These are phyloP conservation scores for Popillia japonica DNA, from an alignment of 1,140 invertebrate genomes.

Conservation along the genomic window DNA sequence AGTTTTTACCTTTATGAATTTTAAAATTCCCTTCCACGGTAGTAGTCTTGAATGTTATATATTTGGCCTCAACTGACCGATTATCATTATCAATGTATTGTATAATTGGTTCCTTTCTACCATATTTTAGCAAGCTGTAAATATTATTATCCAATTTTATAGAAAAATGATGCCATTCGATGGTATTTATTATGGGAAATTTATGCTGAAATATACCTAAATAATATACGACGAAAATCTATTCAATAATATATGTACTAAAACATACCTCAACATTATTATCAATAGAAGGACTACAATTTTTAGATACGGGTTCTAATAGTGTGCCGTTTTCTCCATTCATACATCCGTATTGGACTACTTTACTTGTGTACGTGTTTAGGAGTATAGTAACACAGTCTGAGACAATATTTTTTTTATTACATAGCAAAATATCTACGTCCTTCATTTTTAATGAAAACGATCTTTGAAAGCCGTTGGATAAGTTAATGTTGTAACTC, in stretches of 20 bases:
- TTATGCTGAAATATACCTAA: neutral
- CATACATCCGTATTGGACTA: too few relatives aligned
- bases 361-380: too few relatives aligned
- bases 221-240: too few relatives aligned
- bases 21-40: neutral
- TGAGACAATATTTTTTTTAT: too few relatives aligned
- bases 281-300: neutral
- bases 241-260: neutral
- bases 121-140: neutral
- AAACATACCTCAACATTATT: neutral
- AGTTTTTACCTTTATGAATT: too few relatives aligned
- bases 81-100: too few relatives aligned
- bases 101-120: neutral
- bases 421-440: neutral
- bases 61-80: too few relatives aligned
- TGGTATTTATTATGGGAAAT: neutral
- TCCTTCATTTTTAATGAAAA: neutral
- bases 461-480: neutral
- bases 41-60: too few relatives aligned
- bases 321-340: too few relatives aligned
- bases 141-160: neutral
- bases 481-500: too few relatives aligned
- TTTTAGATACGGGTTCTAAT: neutral
- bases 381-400: too few relatives aligned
- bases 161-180: neutral